Evolutionary conservation across 2,113 vertebrate genomes (phyloP), one percentile per base, ranked within the genome.

Genomic region (Callipepla californica): DNA sequence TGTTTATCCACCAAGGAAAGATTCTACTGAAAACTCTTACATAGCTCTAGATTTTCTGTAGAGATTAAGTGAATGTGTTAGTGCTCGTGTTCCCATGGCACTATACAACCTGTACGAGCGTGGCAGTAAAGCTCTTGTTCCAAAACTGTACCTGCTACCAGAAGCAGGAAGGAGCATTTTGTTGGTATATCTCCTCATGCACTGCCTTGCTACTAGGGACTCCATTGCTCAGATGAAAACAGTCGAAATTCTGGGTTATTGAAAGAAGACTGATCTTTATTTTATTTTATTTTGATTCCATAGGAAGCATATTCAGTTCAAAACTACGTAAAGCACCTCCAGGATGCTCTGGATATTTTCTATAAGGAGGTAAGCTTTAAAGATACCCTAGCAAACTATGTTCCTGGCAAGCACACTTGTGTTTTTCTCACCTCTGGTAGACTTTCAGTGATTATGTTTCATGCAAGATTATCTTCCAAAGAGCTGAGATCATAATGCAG

Each of bases 281-380:
- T 50, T 51, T 6, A 19, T 53, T n/a, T 87, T 40, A 78, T 50
- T 51, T 18, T 11, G 47, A 70, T 50, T 78, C 34, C 55, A 12
- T 95, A 99, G 99, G 97, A 94, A 28, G 36, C 94, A 11, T 62
- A 98, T 79, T 98, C 98, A 17, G 95, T 97, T 11, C 70, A 95
- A 85, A 98, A 98, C 14, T 99, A 98, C 50, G 86, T 97, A n/a
- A 80, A 84, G 74, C 96, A 99, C 79, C 91, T 99, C 89, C 98
- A 92, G 81, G 96, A 97, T 10, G 95, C 98, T 91, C 95, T 99
- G 97, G 98, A 99, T 93, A 94, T 99, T 36, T 96, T 99, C 68
- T 98, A 98, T 44, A 13, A 97, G 42, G 97, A 99, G 98, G 99
- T 99, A 97, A 96, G 95, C 28, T 79, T 83, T 92, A 50, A 83